Evolutionary conservation across 2,888 invertebrate species (phyloP).

Genomic region (Nineta flava): DNA sequence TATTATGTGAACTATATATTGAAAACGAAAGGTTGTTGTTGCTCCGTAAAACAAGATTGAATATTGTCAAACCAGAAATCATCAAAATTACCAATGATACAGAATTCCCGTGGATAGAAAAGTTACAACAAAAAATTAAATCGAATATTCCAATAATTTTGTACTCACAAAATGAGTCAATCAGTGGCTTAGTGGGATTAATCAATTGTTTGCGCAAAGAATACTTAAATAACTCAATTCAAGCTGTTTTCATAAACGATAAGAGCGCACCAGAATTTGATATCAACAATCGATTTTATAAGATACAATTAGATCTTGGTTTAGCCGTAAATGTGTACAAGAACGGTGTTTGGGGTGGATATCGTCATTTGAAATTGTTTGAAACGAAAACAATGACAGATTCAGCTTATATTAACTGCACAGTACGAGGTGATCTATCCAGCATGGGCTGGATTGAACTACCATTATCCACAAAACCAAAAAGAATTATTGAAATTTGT

Average conservation of each 20-base stretch:
- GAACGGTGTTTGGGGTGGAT: slow-evolving; percentile 35
- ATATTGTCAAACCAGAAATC: slow-evolving; percentile 13
- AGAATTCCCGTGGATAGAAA: slow-evolving; percentile 21
- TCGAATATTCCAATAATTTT: slow-evolving; percentile 35
- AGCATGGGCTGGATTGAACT: slow-evolving; percentile 72
- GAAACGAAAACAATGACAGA: slow-evolving; percentile 63
- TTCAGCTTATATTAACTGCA: slow-evolving; percentile 52
- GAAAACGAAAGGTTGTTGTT: slow-evolving; percentile 21
- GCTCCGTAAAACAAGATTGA: slow-evolving; percentile 15
- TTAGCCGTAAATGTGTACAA: slow-evolving; percentile 64
- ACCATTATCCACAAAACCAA: slow-evolving; percentile 11
- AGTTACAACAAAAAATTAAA: slow-evolving; percentile 18
- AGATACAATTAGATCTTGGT: slow-evolving; percentile 49
- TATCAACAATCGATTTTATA: slow-evolving; percentile 44
- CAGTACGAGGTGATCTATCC: slow-evolving; percentile 70
- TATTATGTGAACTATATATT: slow-evolving; percentile 19
- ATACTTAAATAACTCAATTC: slow-evolving; percentile 34
- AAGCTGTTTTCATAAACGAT: slow-evolving; percentile 47
- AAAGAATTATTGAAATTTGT: slow-evolving; percentile 13
- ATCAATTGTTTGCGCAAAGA: slow-evolving; percentile 75
- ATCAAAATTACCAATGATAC: slow-evolving; percentile 17
- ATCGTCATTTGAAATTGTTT: slow-evolving; percentile 52
- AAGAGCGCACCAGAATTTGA: slow-evolving; percentile 46
- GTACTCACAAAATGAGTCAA: slow-evolving; percentile 43
- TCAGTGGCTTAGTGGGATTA: slow-evolving; percentile 66